phyloP scores from a whole-genome alignment of 2,888 invertebrate genomes.

The Synergus gifuensis region DNA sequence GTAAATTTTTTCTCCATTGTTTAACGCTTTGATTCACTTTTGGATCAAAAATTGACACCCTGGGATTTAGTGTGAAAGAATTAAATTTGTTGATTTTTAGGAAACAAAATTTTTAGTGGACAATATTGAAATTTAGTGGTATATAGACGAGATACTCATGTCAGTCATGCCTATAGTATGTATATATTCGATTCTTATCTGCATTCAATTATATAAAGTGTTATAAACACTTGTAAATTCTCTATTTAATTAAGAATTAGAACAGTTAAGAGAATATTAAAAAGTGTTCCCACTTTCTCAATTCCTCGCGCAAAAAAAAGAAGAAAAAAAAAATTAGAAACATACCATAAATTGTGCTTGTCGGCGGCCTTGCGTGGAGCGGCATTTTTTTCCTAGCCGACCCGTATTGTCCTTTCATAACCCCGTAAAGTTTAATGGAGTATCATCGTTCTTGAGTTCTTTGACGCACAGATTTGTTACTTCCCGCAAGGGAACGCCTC shows the following conservation, averaged over 20 bases:
- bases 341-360: constrained; percentile 27
- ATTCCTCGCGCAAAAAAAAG: background rate
- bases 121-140: no score
- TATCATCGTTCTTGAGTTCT: constrained; percentile 42
- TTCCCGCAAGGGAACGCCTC: constrained; percentile 38
- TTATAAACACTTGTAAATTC: background rate
- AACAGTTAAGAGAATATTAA: constrained; percentile 15
- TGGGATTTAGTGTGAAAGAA: no score
- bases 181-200: no score
- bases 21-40: no score
- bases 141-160: no score
- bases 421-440: constrained; percentile 42
- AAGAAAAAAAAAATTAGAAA: background rate
- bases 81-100: no score
- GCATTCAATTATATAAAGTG: no score
- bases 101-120: no score
- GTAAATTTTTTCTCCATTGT: no score
- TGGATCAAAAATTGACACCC: no score
- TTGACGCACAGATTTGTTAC: constrained; percentile 42
- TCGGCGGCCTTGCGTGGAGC: constrained; percentile 34
- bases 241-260: constrained; percentile 20
- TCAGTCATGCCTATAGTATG: no score
- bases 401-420: constrained; percentile 42
- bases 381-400: constrained; percentile 26
- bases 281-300: constrained; percentile 17